Evolutionary conservation across 2,797 vertebrate species (phyloP).

Genomic region (Masticophis lateralis): DNA sequence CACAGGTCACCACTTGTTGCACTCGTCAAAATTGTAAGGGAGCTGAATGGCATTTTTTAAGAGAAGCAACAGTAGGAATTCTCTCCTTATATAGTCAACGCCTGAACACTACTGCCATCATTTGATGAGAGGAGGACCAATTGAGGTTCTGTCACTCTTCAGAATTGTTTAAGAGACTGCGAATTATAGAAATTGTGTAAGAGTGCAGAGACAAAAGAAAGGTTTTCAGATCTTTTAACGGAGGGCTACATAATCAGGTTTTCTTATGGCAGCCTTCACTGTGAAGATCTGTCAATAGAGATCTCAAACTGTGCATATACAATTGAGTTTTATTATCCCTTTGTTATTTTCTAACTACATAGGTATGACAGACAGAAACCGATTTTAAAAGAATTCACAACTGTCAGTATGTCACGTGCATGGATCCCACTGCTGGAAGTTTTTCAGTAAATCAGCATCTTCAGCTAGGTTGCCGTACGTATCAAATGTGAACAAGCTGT

Average conservation of each 20-base stretch:
- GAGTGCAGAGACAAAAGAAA: constrained; percentile 68
- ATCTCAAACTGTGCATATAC: constrained; percentile 81
- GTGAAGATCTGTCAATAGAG: constrained; percentile 78
- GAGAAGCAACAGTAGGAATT: constrained; percentile 39
- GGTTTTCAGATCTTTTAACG: constrained; percentile 73
- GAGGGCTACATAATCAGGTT: constrained; percentile 71
- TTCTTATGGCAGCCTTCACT: constrained; percentile 72
- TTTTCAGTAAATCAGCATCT: constrained; percentile 90
- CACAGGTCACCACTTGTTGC: background rate
- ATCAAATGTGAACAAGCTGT: constrained; percentile 52
- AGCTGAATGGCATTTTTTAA: constrained; percentile 38
- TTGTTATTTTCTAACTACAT: constrained; percentile 81
- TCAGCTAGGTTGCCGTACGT: constrained; percentile 74
- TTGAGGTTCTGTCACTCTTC: constrained; percentile 73
- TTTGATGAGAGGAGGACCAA: constrained; percentile 71
- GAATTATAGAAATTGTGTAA: constrained; percentile 71
- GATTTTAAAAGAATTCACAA: constrained; percentile 90
- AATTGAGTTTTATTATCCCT: constrained; percentile 79
- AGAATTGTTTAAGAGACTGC: constrained; percentile 66
- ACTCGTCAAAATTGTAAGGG: background rate
- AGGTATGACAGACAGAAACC: constrained; percentile 97
- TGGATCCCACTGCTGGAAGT: constrained; percentile 92
- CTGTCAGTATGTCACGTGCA: constrained; percentile 88
- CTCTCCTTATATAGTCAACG: constrained; percentile 47
- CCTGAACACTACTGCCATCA: constrained; percentile 67